phyloP scores from a whole-genome alignment of 2,888 invertebrate genomes.

The Drosophila lutescens region DNA sequence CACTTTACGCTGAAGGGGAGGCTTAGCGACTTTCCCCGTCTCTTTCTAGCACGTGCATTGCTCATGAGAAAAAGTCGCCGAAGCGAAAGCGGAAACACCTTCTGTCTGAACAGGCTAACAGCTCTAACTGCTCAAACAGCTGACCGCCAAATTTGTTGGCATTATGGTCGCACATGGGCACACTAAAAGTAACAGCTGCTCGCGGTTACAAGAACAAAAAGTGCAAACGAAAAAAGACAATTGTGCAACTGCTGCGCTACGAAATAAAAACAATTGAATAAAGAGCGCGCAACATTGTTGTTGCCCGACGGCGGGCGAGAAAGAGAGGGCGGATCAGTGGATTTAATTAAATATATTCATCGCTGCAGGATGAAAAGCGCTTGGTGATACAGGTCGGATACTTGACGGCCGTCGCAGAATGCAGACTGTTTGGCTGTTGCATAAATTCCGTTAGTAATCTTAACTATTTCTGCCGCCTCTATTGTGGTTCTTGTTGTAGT shows the following conservation, averaged over 20 bases:
- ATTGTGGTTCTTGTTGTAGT: constrained; percentile 22
- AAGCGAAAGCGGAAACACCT: too few relatives aligned
- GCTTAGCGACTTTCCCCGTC: too few relatives aligned
- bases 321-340: constrained; percentile 5
- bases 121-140: background rate
- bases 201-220: constrained; percentile 1
- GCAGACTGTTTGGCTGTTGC: constrained; percentile 38
- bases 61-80: too few relatives aligned
- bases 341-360: constrained; percentile 27
- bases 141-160: background rate
- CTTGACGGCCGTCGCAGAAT: constrained; percentile 19
- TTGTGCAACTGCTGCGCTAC: constrained; percentile 61
- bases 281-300: constrained; percentile 40
- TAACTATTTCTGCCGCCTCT: constrained; percentile 46
- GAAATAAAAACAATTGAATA: constrained; percentile 34
- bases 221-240: constrained; percentile 12
- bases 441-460: constrained; percentile 47
- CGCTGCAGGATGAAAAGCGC: constrained; percentile 13
- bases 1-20: too few relatives aligned
- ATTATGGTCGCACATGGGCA: background rate
- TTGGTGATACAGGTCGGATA: constrained; percentile 13
- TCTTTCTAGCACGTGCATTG: too few relatives aligned
- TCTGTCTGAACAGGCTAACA: too few relatives aligned
- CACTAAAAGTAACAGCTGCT: constrained; percentile 4
- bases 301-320: constrained; percentile 17